Percentiles rank a stretch among this genome's conserved stretches.
phyloP scores from a whole-genome alignment of 2,113 vertebrate species.

The Mohoua ochrocephala region DNA sequence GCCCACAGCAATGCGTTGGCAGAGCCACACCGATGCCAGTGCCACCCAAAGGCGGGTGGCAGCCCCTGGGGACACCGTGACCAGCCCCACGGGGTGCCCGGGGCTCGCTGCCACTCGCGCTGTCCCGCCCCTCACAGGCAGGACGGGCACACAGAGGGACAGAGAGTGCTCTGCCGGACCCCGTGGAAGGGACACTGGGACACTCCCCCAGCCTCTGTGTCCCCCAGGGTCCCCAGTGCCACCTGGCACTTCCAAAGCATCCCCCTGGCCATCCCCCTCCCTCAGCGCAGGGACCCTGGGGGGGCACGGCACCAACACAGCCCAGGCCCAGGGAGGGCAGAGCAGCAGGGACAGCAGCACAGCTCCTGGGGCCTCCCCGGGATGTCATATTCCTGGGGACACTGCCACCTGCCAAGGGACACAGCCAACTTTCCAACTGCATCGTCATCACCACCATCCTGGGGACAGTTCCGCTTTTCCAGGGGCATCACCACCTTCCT shows the following conservation, averaged over 20 bases:
- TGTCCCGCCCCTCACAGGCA: background rate
- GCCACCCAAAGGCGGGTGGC: background rate
- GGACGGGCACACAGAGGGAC: rapidly evolving
- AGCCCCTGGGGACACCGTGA: background rate
- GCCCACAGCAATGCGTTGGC: rapidly evolving
- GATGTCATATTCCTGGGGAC: background rate
- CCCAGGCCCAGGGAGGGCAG: background rate
- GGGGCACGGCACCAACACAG: background rate
- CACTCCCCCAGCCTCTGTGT: rapidly evolving
- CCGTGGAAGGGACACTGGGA: rapidly evolving
- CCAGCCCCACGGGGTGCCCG: rapidly evolving
- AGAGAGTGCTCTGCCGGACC: background rate
- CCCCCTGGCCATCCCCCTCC: background rate
- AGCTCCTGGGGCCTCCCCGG: background rate
- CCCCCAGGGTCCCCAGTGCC: rapidly evolving
- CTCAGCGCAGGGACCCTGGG: rapidly evolving
- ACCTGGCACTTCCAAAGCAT: background rate
- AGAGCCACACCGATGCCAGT: background rate
- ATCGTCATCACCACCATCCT: background rate
- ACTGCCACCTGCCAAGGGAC: background rate
- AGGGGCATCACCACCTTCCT: background rate
- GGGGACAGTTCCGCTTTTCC: background rate
- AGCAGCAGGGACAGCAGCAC: background rate
- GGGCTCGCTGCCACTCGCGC: rapidly evolving
- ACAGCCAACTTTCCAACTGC: rapidly evolving